Evolutionary conservation across 2,113 vertebrate genomes (phyloP).

Genomic region (Carlito syrichta): DNA sequence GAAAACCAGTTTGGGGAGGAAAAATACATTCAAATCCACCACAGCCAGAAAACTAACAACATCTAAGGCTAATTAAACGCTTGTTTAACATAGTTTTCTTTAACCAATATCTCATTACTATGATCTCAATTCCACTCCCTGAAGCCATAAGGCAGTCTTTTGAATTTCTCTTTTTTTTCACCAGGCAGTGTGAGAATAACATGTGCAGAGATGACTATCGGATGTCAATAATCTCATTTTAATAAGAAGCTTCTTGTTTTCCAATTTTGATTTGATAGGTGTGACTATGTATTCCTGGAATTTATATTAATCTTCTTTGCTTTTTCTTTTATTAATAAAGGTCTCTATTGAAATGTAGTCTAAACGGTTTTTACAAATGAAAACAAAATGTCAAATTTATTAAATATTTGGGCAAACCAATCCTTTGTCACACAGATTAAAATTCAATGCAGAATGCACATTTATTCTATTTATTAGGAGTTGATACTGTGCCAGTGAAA

Average conservation of each 20-base stretch:
- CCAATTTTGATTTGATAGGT: not conserved
- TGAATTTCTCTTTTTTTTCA: not conserved
- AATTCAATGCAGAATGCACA: not conserved
- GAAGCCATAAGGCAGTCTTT: not conserved
- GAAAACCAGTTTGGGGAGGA: not conserved
- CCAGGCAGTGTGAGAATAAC: not conserved
- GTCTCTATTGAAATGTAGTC: not conserved
- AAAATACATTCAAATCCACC: not conserved
- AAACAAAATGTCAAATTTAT: not conserved
- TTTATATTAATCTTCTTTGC: not conserved
- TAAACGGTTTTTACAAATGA: not conserved
- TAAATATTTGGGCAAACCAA: not conserved
- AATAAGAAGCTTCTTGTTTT: not conserved
- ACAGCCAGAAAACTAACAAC: slow-evolving; percentile 13
- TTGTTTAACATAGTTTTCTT: slow-evolving; percentile 36
- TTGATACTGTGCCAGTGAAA: not conserved
- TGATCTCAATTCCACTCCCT: not conserved
- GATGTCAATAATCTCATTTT: slow-evolving; percentile 7
- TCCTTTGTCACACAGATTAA: not conserved
- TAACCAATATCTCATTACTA: slow-evolving; percentile 26
- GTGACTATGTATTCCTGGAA: not conserved
- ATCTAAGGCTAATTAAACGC: slow-evolving; percentile 33
- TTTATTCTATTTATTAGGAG: not conserved
- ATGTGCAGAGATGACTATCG: not conserved
- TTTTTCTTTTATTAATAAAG: not conserved